Evolutionary conservation across 37 sponge, comb jelly and placozoan genomes (phyloP).

Genomic region (Chondrilla cf. caribensis): DNA sequence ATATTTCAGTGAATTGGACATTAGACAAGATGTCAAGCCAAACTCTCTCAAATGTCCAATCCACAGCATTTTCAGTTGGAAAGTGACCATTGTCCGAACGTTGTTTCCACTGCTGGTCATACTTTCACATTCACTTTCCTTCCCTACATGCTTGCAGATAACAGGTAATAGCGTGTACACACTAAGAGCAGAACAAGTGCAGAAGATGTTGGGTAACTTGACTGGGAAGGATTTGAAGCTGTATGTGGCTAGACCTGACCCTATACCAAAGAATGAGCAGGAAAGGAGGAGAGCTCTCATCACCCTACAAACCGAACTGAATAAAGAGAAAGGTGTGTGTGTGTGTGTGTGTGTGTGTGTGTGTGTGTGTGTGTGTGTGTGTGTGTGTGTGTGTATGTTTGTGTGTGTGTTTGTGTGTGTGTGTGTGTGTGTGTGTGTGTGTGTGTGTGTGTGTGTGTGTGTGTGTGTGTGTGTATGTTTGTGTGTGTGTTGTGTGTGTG

Average conservation of each 20-base stretch:
- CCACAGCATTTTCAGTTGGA: no score
- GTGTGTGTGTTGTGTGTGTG: neutral
- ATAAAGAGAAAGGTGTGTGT: slow-evolving; percentile 2
- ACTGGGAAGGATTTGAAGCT: slow-evolving; percentile 26
- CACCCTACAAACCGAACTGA: slow-evolving; percentile 38
- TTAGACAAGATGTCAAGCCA: no score
- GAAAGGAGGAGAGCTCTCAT: slow-evolving; percentile 32
- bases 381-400: slow-evolving; percentile 11
- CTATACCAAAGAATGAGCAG: slow-evolving; percentile 35
- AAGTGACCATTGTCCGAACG: no score
- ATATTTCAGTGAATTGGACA: no score
- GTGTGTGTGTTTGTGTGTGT: neutral
- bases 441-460: neutral
- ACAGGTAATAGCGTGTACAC: slow-evolving; percentile 32
- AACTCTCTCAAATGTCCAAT: no score
- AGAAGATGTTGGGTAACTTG: slow-evolving; percentile 23
- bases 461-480: neutral
- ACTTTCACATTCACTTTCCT: no score
- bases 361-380: slow-evolving; percentile 25
- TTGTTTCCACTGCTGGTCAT: no score
- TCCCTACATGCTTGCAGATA: neutral
- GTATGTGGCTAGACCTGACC: slow-evolving; percentile 40
- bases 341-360: slow-evolving; percentile 9
- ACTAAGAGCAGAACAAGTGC: neutral
- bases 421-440: neutral